Conservation (phyloP, 2,888 invertebrate species). For the Synergus gifuensis region DNA sequence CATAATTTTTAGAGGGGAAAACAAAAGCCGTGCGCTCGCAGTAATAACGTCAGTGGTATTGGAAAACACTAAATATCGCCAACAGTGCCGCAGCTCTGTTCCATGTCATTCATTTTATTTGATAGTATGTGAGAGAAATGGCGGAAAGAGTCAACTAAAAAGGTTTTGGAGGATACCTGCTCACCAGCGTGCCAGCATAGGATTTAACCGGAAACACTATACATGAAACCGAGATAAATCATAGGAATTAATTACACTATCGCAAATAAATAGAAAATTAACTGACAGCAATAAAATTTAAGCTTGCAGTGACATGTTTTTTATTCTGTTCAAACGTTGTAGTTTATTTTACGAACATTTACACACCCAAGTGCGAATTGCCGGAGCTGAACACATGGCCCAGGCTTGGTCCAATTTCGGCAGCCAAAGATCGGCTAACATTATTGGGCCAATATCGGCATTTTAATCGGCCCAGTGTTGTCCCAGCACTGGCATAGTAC, state of each 20-base stretch:
- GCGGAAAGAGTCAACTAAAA: conserved; percentile 12
- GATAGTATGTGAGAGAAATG: conserved; percentile 52
- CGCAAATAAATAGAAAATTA: conserved; percentile 30
- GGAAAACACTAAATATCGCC: conserved; percentile 74
- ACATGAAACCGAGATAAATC: conserved; percentile 49
- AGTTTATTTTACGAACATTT: background rate
- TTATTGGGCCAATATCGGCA: too few species aligned
- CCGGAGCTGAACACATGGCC: too few species aligned
- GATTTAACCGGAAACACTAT: conserved; percentile 26
- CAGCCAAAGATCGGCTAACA: too few species aligned
- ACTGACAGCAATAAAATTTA: conserved; percentile 2
- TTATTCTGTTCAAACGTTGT: background rate
- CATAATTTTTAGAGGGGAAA: background rate
- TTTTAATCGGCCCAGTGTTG: too few species aligned
- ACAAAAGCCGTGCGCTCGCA: background rate
- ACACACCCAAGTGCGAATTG: too few species aligned
- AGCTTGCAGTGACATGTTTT: background rate
- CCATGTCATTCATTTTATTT: conserved; percentile 71
- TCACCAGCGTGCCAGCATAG: conserved; percentile 14
- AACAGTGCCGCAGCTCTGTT: conserved; percentile 62
- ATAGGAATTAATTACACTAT: conserved; percentile 52
- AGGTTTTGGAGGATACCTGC: conserved; percentile 26
- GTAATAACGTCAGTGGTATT: conserved; percentile 56
- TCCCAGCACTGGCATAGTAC: too few species aligned
- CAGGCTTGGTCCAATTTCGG: too few species aligned